These are phyloP conservation scores for Larimichthys crocea DNA, from an alignment of 2,113 vertebrate genomes.

Conservation along the genomic window DNA sequence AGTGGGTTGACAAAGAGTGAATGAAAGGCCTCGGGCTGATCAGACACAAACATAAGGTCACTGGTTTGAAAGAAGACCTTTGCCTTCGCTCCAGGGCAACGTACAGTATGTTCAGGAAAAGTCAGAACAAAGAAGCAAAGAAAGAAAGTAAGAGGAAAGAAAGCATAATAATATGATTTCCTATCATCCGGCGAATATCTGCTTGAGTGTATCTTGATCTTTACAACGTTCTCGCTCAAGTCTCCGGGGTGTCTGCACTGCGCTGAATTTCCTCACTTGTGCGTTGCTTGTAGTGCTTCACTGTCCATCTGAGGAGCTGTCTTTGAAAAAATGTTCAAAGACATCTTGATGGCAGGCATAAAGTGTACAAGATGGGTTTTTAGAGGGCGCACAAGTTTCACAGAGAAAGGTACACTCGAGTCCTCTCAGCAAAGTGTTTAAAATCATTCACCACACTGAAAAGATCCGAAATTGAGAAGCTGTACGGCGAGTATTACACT, in stretches of 20 bases:
- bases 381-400: conserved; percentile 27
- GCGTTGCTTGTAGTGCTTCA: not conserved
- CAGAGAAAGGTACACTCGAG: not conserved
- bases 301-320: conserved; percentile 6
- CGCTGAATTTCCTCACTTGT: conserved; percentile 1
- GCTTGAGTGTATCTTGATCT: not conserved
- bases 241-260: not conserved
- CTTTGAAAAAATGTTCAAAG: conserved; percentile 35
- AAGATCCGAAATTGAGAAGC: conserved; percentile 1
- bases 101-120: not conserved
- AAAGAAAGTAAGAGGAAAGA: not conserved
- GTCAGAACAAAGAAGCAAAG: not conserved
- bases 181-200: not conserved
- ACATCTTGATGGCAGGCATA: not conserved
- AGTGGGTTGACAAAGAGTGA: conserved; percentile 12
- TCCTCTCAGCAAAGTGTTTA: not conserved
- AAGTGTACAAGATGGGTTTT: conserved; percentile 9
- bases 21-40: conserved; percentile 28
- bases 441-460: conserved; percentile 18
- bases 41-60: conserved; percentile 41
- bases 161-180: not conserved
- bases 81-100: conserved; percentile 25
- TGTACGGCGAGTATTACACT: not conserved
- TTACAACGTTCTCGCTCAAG: not conserved
- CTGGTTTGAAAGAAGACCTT: conserved; percentile 31